Conservation (phyloP, 1,140 invertebrate species). For the Conopomorpha cramerella region DNA sequence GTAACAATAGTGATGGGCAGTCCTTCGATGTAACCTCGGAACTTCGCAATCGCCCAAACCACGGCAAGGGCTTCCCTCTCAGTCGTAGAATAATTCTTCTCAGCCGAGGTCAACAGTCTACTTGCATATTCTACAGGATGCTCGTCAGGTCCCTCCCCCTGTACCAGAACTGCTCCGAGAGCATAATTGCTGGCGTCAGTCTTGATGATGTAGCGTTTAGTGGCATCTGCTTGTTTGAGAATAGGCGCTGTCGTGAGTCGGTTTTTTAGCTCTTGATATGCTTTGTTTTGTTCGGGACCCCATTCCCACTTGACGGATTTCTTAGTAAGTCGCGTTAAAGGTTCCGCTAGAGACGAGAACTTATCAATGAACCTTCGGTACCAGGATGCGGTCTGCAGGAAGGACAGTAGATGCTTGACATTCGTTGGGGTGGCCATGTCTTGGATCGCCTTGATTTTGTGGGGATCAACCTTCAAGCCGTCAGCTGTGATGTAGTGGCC, state of each 20-base stretch:
- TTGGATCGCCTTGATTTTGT: conserved; percentile 7
- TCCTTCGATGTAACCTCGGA: conserved; percentile 24
- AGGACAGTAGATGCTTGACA: too few species aligned
- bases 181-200: too few species aligned
- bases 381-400: too few species aligned
- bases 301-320: conserved; percentile 12
- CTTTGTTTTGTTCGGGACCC: conserved; percentile 3
- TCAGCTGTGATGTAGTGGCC: conserved; percentile 12
- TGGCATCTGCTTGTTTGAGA: conserved; percentile 9
- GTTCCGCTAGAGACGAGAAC: too few species aligned
- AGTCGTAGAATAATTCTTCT: too few species aligned
- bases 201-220: conserved; percentile 18
- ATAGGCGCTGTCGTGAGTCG: conserved; percentile 6
- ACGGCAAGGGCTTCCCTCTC: too few species aligned
- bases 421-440: conserved; percentile 6
- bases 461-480: conserved; percentile 11
- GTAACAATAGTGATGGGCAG: conserved; percentile 2
- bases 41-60: too few species aligned
- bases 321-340: too few species aligned
- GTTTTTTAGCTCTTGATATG: conserved; percentile 6
- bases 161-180: too few species aligned
- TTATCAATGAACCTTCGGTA: too few species aligned
- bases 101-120: conserved; percentile 17
- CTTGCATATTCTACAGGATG: too few species aligned
- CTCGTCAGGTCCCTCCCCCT: too few species aligned